These are phyloP conservation scores for Atherinosoma microstoma DNA, from an alignment of 2,797 vertebrate species.

Conservation along the genomic window DNA sequence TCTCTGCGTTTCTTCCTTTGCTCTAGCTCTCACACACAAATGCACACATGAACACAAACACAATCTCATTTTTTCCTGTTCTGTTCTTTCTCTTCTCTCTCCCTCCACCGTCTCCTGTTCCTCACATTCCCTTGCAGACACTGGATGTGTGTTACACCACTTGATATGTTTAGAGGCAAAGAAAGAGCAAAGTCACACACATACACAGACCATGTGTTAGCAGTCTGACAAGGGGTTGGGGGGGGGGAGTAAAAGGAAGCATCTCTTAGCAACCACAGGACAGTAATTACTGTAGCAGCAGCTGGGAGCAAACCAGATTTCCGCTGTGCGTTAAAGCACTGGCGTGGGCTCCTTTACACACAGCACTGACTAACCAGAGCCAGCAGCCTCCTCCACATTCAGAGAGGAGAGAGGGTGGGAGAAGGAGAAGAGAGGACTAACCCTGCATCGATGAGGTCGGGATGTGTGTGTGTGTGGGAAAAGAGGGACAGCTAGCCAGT, in stretches of 20 bases:
- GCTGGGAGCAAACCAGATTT: constrained; percentile 94
- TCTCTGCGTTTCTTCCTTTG: constrained; percentile 33
- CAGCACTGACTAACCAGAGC: constrained; percentile 85
- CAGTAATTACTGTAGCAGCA: constrained; percentile 95
- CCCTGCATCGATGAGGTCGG: constrained; percentile 74
- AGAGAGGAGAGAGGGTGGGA: constrained; percentile 66
- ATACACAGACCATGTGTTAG: constrained; percentile 86
- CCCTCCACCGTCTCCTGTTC: constrained; percentile 68
- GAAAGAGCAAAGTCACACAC: constrained; percentile 55
- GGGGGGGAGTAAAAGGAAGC: constrained; percentile 86
- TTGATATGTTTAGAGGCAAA: constrained; percentile 84
- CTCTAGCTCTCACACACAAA: constrained; percentile 21
- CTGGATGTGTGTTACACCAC: constrained; percentile 74
- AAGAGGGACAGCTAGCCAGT: constrained; percentile 50
- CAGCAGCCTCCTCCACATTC: constrained; percentile 85
- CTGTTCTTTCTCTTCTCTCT: constrained; percentile 75
- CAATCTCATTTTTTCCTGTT: constrained; percentile 77
- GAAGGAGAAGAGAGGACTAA: constrained; percentile 63
- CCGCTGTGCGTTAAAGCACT: constrained; percentile 92
- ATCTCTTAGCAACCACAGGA: constrained; percentile 95
- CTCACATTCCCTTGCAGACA: constrained; percentile 71
- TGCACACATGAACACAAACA: constrained; percentile 38
- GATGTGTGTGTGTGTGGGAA: constrained; percentile 56
- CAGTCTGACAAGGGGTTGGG: constrained; percentile 70
- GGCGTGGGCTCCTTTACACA: constrained; percentile 91